Base-by-base conservation (phyloP, 2,113 vertebrate species). In the Phrynosoma blainvillii region DNA sequence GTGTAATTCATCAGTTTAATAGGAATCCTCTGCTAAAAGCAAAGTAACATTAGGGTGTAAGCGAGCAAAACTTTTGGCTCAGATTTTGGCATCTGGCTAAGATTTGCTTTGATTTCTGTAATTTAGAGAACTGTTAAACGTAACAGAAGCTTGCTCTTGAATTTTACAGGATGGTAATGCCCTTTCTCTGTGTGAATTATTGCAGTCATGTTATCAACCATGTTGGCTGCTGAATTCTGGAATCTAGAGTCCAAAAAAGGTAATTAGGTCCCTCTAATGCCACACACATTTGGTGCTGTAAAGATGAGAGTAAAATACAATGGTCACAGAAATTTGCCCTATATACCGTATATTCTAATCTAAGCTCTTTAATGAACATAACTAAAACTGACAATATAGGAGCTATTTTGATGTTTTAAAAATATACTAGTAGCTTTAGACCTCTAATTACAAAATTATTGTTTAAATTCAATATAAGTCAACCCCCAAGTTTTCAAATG, bases 131-230 rank as follows among this genome's bases (percentile, higher is more conserved):
- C 65, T 71, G 23, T 79, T 2, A 3, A 30, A 82, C 89, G 82
- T 91, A 89, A 87, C 76, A 82, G 54, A 88, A 91, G 16, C 52
- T 68, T 86, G 74, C 73, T 9, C 87, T 92, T 91, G 89, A 77
- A 87, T 91, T 91, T 87, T 79, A 68, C 88, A 84, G 90, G 89
- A 87, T 89, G 87, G 90, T n/a, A 21, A 59, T 13, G 10, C 0
- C 7, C 52, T 88, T 10, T 70, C 89, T 87, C 82, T 87, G 70
- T 52, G 25, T 91, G 74, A 30, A 80, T 56, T 90, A 84, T 93
- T 42, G 54, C 59, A 62, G 59, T 62, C 59, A 62, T 62, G 59
- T 16, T 62, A 62, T 14, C 59, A 62, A 62, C 13, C 4, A 62
- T 62, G 59, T 12, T 62, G 59, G 59, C 59, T 62, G 14, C 59